Conservation (phyloP, 2,797 vertebrate genomes). For the Sebastiscus tertius region DNA sequence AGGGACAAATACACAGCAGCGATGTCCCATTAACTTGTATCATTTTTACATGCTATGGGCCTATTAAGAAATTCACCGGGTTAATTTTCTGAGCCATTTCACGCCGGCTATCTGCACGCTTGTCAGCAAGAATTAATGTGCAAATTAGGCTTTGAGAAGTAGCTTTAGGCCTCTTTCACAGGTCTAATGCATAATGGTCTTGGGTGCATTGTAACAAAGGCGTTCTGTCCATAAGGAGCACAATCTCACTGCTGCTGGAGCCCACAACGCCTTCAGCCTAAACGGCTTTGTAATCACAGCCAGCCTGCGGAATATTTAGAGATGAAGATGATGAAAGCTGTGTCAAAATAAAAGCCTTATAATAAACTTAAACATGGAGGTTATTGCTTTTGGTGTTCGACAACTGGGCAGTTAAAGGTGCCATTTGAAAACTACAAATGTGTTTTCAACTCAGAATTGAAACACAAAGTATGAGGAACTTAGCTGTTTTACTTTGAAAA, state of each 20-base stretch:
- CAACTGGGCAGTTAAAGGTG: background rate
- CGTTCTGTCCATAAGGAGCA: slow-evolving; percentile 11
- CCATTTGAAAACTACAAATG: background rate
- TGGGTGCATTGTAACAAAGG: slow-evolving; percentile 11
- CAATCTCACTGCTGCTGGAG: slow-evolving; percentile 31
- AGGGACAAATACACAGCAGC: slow-evolving; percentile 7
- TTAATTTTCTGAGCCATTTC: slow-evolving; percentile 55
- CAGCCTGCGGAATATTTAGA: background rate
- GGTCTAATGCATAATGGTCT: slow-evolving; percentile 26
- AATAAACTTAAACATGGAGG: background rate
- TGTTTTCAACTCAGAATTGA: background rate
- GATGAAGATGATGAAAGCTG: slow-evolving; percentile 4
- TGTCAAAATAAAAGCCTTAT: background rate
- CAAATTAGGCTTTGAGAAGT: slow-evolving; percentile 50
- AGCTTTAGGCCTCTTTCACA: slow-evolving; percentile 49
- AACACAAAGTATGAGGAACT: background rate
- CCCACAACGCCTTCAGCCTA: background rate
- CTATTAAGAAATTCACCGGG: slow-evolving; percentile 37
- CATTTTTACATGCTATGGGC: slow-evolving; percentile 30
- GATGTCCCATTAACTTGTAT: slow-evolving; percentile 33
- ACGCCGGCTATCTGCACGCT: slow-evolving; percentile 40
- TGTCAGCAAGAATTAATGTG: slow-evolving; percentile 66
- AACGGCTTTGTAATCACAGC: background rate
- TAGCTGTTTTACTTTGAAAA: background rate
- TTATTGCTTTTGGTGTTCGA: background rate